Conservation (phyloP, 2,888 invertebrate genomes). For the Julus scandinavius region DNA sequence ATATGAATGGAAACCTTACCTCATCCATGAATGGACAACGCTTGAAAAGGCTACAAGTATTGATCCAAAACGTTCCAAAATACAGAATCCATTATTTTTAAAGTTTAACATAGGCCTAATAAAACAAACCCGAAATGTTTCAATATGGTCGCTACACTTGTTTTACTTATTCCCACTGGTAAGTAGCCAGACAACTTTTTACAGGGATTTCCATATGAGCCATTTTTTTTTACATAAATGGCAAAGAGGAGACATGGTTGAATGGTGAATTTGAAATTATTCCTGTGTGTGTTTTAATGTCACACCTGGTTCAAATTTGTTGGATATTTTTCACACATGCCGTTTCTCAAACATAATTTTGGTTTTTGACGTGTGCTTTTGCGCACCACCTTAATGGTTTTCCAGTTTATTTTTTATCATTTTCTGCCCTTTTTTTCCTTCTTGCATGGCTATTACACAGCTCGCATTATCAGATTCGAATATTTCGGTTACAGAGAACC, state of each 20-base stretch:
- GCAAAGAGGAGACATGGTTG: conserved; percentile 51
- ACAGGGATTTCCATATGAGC: background rate
- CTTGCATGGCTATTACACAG: background rate
- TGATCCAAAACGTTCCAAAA: too few species aligned
- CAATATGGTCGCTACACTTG: background rate
- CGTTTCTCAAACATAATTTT: conserved; percentile 44
- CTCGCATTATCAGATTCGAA: conserved; percentile 49
- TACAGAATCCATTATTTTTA: too few species aligned
- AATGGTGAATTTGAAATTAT: conserved; percentile 51
- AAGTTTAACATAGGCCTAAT: background rate
- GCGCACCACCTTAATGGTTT: conserved; percentile 38
- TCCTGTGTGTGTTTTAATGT: conserved; percentile 49
- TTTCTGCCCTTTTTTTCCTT: background rate
- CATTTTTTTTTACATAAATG: background rate
- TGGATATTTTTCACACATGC: conserved; percentile 36
- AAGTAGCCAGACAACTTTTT: conserved; percentile 22
- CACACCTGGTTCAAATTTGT: conserved; percentile 48
- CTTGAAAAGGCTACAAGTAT: too few species aligned
- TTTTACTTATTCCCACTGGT: background rate
- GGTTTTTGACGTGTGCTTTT: conserved; percentile 31
- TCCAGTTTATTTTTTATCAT: conserved; percentile 21
- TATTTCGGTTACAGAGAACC: background rate
- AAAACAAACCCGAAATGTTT: background rate
- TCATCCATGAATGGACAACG: too few species aligned
- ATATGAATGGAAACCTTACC: too few species aligned